Percentiles rank a stretch among this genome's conserved stretches.
phyloP scores from a whole-genome alignment of 37 sponge, comb jelly and placozoan species.

The Crambe crambe region DNA sequence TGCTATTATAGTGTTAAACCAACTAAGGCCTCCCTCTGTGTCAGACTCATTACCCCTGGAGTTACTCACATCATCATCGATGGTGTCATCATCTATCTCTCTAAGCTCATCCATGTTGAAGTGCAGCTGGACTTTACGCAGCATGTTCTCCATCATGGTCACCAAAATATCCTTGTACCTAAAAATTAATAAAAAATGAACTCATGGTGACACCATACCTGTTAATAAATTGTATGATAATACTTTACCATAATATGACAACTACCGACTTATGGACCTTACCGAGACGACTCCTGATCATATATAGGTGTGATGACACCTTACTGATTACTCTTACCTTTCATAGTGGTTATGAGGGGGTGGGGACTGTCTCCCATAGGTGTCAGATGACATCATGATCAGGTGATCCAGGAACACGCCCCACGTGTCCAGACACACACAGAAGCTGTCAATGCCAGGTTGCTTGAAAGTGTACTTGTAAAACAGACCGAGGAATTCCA shows the following conservation, averaged over 20 bases:
- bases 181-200: neutral
- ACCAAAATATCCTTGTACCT: conserved; percentile 62
- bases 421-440: conserved; percentile 76
- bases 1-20: too few relatives aligned
- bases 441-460: conserved; percentile 79
- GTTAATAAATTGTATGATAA: too few relatives aligned
- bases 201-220: too few relatives aligned
- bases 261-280: too few relatives aligned
- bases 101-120: conserved; percentile 67
- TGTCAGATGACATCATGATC: conserved; percentile 39
- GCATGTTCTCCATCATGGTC: conserved; percentile 58
- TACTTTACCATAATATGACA: too few relatives aligned
- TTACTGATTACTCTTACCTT: conserved; percentile 35
- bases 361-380: conserved; percentile 40
- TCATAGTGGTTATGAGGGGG: conserved; percentile 38
- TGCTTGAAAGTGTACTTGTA: conserved; percentile 83
- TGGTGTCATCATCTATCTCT: conserved; percentile 73
- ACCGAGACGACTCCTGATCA: too few relatives aligned
- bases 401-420: conserved; percentile 75
- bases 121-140: conserved; percentile 61
- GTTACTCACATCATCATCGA: conserved; percentile 72
- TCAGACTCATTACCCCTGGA: too few relatives aligned
- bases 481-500: conserved; percentile 76
- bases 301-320: too few relatives aligned
- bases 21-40: too few relatives aligned